A percentile compares a stretch with the other conserved stretches of the same genome.
phyloP scores from a whole-genome alignment of 2,888 invertebrate species.

The Athrips mouffetella region DNA sequence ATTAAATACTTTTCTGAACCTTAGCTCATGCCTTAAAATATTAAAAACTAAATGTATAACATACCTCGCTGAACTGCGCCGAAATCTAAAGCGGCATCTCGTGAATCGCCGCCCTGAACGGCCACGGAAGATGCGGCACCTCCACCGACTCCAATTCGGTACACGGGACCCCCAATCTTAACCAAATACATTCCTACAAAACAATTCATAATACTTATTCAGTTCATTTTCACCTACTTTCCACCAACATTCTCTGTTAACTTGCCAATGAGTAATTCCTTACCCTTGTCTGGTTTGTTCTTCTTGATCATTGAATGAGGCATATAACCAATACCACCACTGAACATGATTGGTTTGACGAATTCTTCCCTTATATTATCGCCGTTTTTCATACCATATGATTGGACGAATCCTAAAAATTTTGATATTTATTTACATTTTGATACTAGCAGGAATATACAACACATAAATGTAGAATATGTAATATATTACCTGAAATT shows the following conservation, averaged over 20 bases:
- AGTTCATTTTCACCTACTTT: background rate
- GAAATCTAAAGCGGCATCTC: constrained; percentile 92
- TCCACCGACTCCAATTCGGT: constrained; percentile 98
- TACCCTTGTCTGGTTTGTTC: constrained; percentile 84
- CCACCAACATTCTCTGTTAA: constrained; percentile 4
- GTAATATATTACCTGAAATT: constrained; percentile 72
- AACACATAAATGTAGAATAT: too few relatives aligned
- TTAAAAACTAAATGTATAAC: background rate
- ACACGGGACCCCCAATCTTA: constrained; percentile 98
- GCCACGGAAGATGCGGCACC: constrained; percentile 98
- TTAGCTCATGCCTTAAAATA: too few relatives aligned
- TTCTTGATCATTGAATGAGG: constrained; percentile 90
- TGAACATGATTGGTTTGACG: constrained; percentile 99
- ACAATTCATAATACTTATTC: background rate
- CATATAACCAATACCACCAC: constrained; percentile 96
- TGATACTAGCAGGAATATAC: too few relatives aligned
- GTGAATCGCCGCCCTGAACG: constrained; percentile 86
- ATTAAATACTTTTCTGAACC: too few relatives aligned
- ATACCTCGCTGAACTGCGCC: constrained; percentile 95
- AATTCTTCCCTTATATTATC: constrained; percentile 89
- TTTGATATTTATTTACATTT: background rate
- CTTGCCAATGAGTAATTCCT: constrained; percentile 1
- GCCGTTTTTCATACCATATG: constrained; percentile 88
- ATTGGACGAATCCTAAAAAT: constrained; percentile 88
- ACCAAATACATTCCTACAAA: constrained; percentile 89